phyloP scores from a whole-genome alignment of 2,113 vertebrate genomes.

The Harpagus bidentatus region DNA sequence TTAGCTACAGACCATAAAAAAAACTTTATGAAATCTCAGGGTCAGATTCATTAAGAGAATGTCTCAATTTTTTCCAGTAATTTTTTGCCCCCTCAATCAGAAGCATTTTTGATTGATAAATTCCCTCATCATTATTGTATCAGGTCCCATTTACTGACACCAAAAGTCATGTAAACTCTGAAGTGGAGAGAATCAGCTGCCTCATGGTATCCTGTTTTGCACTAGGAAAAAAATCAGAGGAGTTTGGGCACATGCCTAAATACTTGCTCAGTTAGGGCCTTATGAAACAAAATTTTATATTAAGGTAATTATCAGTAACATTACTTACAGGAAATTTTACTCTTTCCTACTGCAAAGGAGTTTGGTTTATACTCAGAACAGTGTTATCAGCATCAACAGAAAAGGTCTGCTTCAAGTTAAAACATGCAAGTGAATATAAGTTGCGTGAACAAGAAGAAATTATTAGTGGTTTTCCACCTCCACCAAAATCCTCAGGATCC shows the following conservation, averaged over 20 bases:
- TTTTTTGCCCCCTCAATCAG: background rate
- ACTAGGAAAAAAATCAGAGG: background rate
- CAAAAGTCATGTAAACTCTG: background rate
- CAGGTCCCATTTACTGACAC: background rate
- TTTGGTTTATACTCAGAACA: background rate
- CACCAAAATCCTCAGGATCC: constrained; percentile 35
- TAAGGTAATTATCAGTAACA: background rate
- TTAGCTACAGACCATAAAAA: constrained; percentile 74
- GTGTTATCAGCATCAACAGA: background rate
- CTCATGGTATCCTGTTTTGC: background rate
- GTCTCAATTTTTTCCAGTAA: background rate
- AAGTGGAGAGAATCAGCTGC: background rate
- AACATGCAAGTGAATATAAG: background rate
- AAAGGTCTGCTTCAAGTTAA: background rate
- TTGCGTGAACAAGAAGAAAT: constrained; percentile 28
- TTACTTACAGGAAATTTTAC: background rate
- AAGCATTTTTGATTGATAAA: constrained; percentile 29
- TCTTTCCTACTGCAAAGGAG: background rate
- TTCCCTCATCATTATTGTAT: background rate
- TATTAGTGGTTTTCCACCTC: constrained; percentile 56
- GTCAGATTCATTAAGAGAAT: constrained; percentile 65
- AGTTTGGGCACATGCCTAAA: background rate
- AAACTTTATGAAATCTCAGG: constrained; percentile 67
- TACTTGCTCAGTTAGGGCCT: background rate
- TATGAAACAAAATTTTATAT: constrained; percentile 6